These are phyloP conservation scores for Phalacrocorax pelagicus DNA, from an alignment of 2,113 vertebrate genomes.

Conservation along the genomic window DNA sequence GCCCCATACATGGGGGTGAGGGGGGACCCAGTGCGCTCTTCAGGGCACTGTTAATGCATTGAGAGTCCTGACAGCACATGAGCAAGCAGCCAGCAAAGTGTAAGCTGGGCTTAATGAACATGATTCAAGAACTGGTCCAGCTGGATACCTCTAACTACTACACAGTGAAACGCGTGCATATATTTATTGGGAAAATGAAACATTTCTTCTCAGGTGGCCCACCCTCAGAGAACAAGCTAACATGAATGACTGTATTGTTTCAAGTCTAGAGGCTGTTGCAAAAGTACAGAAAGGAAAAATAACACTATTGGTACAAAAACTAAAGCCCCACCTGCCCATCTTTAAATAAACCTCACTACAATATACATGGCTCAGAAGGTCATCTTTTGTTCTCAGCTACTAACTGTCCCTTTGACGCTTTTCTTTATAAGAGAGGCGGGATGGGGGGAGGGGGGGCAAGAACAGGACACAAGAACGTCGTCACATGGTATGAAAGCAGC, in stretches of 20 bases:
- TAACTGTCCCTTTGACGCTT: not conserved
- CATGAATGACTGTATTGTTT: not conserved
- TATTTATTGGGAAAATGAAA: not conserved
- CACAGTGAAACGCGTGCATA: not conserved
- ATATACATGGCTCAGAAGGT: not conserved
- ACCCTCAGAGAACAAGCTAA: not conserved
- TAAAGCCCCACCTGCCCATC: not conserved
- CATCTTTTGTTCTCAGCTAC: conserved; percentile 13
- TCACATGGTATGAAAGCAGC: not conserved
- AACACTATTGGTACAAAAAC: not conserved
- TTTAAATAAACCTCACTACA: not conserved
- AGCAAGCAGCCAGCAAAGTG: not conserved
- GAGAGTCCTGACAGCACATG: not conserved
- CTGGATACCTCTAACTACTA: not conserved
- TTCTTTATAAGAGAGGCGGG: not conserved
- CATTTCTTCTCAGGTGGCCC: not conserved
- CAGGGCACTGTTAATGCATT: not conserved
- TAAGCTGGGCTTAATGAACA: not conserved
- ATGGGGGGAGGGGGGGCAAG: not conserved
- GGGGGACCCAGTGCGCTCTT: not conserved
- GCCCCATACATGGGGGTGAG: too few species aligned
- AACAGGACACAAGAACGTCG: not conserved
- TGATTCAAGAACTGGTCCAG: not conserved
- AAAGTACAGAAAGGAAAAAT: not conserved
- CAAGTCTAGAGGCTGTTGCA: not conserved